A percentile compares a stretch with the other conserved stretches of the same genome.
Conservation (phyloP, 2,113 vertebrate species). For the Naja naja region DNA sequence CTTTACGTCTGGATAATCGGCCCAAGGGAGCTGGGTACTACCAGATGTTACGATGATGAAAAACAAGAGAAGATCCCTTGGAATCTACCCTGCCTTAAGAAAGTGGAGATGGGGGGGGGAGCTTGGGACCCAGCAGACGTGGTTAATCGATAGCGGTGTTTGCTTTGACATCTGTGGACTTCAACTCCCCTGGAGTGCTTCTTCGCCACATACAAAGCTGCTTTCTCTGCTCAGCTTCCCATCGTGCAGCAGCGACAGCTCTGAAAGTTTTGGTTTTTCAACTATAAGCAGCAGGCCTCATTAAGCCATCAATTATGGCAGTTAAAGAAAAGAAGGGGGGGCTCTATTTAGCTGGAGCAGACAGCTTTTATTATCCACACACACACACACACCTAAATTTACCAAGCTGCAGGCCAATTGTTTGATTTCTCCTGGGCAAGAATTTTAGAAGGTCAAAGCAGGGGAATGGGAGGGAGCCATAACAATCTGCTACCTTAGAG, state of each 20-base stretch:
- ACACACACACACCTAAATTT: background rate
- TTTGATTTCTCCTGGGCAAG: background rate
- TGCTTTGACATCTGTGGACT: background rate
- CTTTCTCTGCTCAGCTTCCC: background rate
- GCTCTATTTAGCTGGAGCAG: slow-evolving; percentile 18
- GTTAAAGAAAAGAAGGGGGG: background rate
- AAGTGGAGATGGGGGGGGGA: background rate
- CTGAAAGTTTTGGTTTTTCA: background rate
- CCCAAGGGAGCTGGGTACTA: background rate
- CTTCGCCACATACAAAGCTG: background rate
- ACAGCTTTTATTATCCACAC: slow-evolving; percentile 2
- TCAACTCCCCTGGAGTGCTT: background rate
- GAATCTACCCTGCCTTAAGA: background rate
- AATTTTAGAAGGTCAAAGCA: background rate
- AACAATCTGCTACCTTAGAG: background rate
- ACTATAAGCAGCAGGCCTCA: background rate
- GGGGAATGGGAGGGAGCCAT: background rate
- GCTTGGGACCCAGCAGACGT: background rate
- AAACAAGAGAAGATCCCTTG: background rate
- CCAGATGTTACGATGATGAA: background rate
- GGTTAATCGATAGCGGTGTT: background rate
- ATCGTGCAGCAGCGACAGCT: background rate
- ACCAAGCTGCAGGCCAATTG: slow-evolving; percentile 2
- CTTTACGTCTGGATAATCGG: background rate
- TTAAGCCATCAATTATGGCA: slow-evolving; percentile 9